Conservation (phyloP, 2,888 invertebrate species). For the Netelia virgata region DNA sequence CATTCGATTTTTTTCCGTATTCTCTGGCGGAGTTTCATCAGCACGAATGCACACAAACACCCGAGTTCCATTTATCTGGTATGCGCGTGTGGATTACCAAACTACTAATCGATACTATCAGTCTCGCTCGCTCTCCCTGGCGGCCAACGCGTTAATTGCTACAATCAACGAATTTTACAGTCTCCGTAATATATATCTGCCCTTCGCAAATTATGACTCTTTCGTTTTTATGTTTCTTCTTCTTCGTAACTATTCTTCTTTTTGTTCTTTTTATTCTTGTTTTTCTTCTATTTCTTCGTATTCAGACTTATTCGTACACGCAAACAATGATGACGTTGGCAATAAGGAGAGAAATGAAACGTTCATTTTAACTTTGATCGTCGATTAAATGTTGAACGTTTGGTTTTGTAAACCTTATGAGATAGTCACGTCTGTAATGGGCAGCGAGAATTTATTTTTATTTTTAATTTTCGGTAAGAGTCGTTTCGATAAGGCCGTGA, state of each 20-base stretch:
- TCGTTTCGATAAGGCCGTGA: too few species aligned
- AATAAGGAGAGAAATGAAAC: slow-evolving; percentile 11
- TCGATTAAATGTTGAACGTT: slow-evolving; percentile 38
- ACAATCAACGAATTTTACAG: slow-evolving; percentile 55
- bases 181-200: slow-evolving; percentile 56
- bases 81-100: slow-evolving; percentile 52
- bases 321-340: not conserved
- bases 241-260: slow-evolving; percentile 5
- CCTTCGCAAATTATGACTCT: slow-evolving; percentile 38
- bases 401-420: not conserved
- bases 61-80: slow-evolving; percentile 17
- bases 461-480: too few species aligned
- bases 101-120: slow-evolving; percentile 63
- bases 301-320: not conserved
- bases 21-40: slow-evolving; percentile 23
- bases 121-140: slow-evolving; percentile 1
- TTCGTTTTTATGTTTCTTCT: not conserved
- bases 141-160: slow-evolving; percentile 55
- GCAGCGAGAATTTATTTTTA: not conserved
- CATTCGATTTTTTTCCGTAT: slow-evolving; percentile 10
- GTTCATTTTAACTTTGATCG: slow-evolving; percentile 22
- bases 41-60: not conserved
- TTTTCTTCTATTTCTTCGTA: slow-evolving; percentile 16
- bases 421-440: not conserved
- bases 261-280: slow-evolving; percentile 10